A percentile compares a stretch with the other conserved stretches of the same genome.
These are phyloP conservation scores for Podarcis lilfordi DNA, from an alignment of 2,797 vertebrate species.

Conservation along the genomic window DNA sequence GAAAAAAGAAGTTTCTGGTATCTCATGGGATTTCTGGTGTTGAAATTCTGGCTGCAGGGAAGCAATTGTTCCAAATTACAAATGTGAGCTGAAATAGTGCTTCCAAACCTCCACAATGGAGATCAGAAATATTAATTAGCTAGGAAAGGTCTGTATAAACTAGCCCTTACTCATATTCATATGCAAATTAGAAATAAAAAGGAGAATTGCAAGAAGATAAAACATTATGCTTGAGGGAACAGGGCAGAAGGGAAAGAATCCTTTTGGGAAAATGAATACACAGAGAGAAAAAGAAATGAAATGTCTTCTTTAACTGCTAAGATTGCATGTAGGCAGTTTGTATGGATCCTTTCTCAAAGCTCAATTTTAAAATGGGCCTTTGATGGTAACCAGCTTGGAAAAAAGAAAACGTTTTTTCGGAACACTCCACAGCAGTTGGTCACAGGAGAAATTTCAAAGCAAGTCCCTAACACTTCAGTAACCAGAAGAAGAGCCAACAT, in stretches of 20 bases:
- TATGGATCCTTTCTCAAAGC: background rate
- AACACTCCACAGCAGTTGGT: background rate
- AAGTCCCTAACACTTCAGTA: background rate
- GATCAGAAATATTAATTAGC: background rate
- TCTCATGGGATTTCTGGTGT: background rate
- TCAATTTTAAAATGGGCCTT: background rate
- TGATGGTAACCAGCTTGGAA: background rate
- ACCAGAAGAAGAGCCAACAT: background rate
- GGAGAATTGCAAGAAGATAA: background rate
- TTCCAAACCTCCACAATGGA: background rate
- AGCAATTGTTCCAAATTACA: background rate
- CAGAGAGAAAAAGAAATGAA: background rate
- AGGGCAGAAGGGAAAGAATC: background rate
- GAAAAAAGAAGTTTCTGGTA: background rate
- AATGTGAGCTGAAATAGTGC: background rate
- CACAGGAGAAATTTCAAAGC: background rate
- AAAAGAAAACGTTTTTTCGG: background rate
- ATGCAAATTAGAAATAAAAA: background rate
- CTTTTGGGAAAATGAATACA: background rate
- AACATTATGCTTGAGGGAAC: background rate
- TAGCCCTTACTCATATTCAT: background rate
- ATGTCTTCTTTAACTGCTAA: background rate
- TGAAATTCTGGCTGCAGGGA: slow-evolving; percentile 3
- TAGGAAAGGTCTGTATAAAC: background rate
- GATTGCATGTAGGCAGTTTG: background rate